Base-by-base conservation (phyloP, 2,888 invertebrate species). In the Pemphredon lugubris region DNA sequence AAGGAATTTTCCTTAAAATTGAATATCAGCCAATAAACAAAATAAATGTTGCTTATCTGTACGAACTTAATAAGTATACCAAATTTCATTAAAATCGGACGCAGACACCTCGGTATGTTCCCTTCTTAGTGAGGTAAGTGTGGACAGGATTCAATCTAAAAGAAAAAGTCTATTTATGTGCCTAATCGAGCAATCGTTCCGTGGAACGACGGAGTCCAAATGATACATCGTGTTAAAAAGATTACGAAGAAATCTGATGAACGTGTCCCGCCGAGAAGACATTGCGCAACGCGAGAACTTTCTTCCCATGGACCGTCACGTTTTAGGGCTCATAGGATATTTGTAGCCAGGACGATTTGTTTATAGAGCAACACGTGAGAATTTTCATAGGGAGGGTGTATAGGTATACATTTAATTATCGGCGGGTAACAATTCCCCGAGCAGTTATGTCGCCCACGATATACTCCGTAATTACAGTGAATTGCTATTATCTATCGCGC, bases 311-410 rank as follows among this genome's bases (percentile, higher is more conserved):
- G 13, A 6, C 16, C 7, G 58, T 66, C 67, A 66, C 58, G 58
- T 69, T 69, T 45, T 26, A 18, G 16, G 23, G 20, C 20, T 40
- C 26, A 21, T 30, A 2, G 6, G 9, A 4, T 14, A 18, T 18
- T 39, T 14, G 2, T n/a, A 18, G 13, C 21, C 51, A 4, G 20
- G 21, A 16, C 4, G 51, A 48, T 53, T 42, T 20, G 42, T 30
- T 54, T 26, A 32, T 16, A 48, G 47, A 44, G 14, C 44, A 68
- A 60, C 70, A 68, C 69, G 70, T 70, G 55, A 68, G 61, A 57
- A 51, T 61, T 68, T 18, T 23, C 23, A 21, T 21, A 57, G 57
- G 34, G 47, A 30, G 32, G 11, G 20, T 14, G 37, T 5, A 53
- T 34, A 32, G 11, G 20, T 14, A 42, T 5, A 3, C 13, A 23